These are phyloP conservation scores for Batillaria attramentaria DNA, from an alignment of 1,140 invertebrate genomes.

Conservation along the genomic window DNA sequence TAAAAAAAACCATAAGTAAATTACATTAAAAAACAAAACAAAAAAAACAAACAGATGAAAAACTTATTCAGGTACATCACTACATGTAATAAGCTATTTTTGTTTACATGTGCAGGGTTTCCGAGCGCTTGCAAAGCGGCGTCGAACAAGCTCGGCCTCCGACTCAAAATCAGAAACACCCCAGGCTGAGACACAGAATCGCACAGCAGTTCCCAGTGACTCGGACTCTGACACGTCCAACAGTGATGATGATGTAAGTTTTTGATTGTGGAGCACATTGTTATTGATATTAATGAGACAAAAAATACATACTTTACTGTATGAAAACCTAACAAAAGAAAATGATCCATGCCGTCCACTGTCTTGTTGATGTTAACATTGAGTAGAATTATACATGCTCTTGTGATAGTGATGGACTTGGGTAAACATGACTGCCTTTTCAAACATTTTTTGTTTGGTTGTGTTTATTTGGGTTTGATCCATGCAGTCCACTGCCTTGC, in stretches of 20 bases:
- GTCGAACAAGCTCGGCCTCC: constrained; percentile 76
- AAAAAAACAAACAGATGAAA: no score
- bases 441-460: no score
- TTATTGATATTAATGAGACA: neutral
- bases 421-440: no score
- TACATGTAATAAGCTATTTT: no score
- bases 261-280: neutral
- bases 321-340: no score
- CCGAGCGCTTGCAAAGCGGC: constrained; percentile 88
- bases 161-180: constrained; percentile 49
- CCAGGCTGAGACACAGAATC: constrained; percentile 25
- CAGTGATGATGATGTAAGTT: constrained; percentile 79
- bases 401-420: no score
- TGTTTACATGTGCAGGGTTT: constrained; percentile 81
- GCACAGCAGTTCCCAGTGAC: constrained; percentile 36
- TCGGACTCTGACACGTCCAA: constrained; percentile 79
- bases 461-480: no score
- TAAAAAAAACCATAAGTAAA: no score
- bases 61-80: no score
- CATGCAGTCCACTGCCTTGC: neutral
- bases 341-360: neutral
- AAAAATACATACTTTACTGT: no score
- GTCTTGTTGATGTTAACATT: neutral
- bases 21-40: no score
- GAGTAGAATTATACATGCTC: no score